These are phyloP conservation scores for Abramis brama DNA, from an alignment of 2,113 vertebrate species.

Conservation along the genomic window DNA sequence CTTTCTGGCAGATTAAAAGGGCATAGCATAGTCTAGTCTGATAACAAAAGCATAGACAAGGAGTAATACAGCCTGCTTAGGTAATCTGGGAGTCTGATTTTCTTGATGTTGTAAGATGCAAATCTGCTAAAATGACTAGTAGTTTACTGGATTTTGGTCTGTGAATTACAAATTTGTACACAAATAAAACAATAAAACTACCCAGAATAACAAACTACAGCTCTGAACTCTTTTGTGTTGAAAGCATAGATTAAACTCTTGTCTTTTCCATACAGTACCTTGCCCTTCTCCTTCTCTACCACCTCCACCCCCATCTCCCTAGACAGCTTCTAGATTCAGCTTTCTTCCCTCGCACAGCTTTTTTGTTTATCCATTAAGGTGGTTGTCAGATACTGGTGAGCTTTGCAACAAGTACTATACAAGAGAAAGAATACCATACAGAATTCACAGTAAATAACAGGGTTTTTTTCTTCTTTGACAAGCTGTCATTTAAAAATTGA, in stretches of 20 bases:
- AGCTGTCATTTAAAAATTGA: slow-evolving; percentile 39
- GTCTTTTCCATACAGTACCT: not conserved
- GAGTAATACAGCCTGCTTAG: not conserved
- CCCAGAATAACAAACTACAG: no score
- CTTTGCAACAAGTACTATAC: not conserved
- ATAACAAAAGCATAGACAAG: not conserved
- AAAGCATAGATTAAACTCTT: slow-evolving; percentile 10
- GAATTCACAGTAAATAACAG: not conserved
- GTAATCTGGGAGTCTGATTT: not conserved
- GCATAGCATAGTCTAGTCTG: not conserved
- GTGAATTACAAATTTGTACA: not conserved
- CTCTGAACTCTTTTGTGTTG: not conserved
- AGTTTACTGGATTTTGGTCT: not conserved
- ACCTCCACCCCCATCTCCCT: slow-evolving; percentile 12
- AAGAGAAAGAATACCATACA: slow-evolving; percentile 6
- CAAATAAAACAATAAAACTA: no score
- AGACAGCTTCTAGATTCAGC: slow-evolving; percentile 16
- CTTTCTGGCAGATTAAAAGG: not conserved
- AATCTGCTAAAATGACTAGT: no score
- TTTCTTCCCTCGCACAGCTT: not conserved
- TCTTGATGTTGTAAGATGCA: not conserved
- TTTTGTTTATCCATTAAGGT: not conserved
- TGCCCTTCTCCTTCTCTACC: not conserved
- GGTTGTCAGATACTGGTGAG: slow-evolving; percentile 1
- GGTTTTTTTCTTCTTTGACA: not conserved